phyloP scores from a whole-genome alignment of 1,140 invertebrate species.

The Drosophila funebris region DNA sequence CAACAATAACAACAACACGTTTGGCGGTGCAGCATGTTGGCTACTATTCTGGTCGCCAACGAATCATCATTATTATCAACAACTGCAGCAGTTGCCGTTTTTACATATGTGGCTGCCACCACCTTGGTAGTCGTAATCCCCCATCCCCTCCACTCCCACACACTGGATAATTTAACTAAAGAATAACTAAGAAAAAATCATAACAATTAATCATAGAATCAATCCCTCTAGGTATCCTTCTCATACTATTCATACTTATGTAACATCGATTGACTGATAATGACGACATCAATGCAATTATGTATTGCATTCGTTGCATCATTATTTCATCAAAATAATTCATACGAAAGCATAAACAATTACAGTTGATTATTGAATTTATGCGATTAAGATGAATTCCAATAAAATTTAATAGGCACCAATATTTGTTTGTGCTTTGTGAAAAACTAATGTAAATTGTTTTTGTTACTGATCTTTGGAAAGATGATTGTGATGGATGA shows the following conservation, averaged over 20 bases:
- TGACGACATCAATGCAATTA: conserved; percentile 2
- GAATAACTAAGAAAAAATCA: conserved; percentile 35
- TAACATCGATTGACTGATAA: conserved; percentile 43
- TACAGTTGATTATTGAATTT: conserved; percentile 32
- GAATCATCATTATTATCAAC: conserved; percentile 12
- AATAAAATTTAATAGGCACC: conserved; percentile 34
- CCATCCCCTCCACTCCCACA: too few relatives aligned
- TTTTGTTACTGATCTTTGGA: neutral
- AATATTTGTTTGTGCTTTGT: conserved; percentile 21
- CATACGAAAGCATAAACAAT: conserved; percentile 22
- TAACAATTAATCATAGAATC: conserved; percentile 17
- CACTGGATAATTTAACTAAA: conserved; percentile 36
- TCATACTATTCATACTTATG: conserved; percentile 25
- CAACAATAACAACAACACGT: conserved; percentile 23
- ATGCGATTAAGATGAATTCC: conserved; percentile 22
- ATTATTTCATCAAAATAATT: conserved; percentile 33
- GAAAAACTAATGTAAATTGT: neutral
- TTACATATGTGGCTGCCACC: conserved; percentile 56
- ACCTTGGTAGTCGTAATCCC: conserved; percentile 33
- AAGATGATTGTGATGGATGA: too few relatives aligned
- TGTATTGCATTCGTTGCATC: conserved; percentile 9
- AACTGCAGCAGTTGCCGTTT: conserved; percentile 45
- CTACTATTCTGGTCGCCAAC: conserved; percentile 56
- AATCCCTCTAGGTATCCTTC: conserved; percentile 24
- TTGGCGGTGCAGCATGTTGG: conserved; percentile 38